Evolutionary conservation across 2,113 vertebrate species (phyloP).

Genomic region (Camelus bactrianus): DNA sequence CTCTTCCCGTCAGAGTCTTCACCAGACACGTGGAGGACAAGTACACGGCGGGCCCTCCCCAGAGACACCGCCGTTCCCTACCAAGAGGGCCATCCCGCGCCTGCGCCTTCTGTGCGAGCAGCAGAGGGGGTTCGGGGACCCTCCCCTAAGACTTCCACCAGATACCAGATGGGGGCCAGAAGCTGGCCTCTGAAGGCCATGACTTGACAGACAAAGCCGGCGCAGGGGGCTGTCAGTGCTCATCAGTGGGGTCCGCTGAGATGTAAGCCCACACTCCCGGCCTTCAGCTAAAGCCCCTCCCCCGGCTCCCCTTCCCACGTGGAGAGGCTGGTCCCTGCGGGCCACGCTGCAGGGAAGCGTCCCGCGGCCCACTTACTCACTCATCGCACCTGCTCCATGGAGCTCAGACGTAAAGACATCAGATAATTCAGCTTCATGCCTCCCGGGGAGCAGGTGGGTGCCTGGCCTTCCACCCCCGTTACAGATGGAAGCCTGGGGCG

Average conservation of each 20-base stretch:
- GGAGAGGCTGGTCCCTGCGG: neutral
- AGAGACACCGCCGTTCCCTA: neutral
- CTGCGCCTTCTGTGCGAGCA: neutral
- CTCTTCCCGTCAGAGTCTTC: fast-evolving
- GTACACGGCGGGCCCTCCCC: fast-evolving
- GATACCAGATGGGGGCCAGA: neutral
- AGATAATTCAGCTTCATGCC: fast-evolving
- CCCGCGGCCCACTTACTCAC: neutral
- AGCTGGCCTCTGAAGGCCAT: neutral
- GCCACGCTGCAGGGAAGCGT: fast-evolving
- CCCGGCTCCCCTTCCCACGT: fast-evolving
- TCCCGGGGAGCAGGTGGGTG: neutral
- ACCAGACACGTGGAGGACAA: neutral
- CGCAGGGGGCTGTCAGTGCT: neutral
- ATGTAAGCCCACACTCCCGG: neutral
- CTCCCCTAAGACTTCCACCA: neutral
- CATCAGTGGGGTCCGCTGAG: neutral
- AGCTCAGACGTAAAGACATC: neutral
- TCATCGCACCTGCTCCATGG: neutral
- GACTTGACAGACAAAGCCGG: neutral
- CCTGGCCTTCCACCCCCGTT: fast-evolving
- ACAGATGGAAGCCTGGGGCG: fast-evolving
- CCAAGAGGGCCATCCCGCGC: fast-evolving
- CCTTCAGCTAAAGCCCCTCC: neutral
- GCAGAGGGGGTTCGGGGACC: neutral